Evolutionary conservation across 2,888 invertebrate genomes (phyloP).

Genomic region (Agrilus mali): DNA sequence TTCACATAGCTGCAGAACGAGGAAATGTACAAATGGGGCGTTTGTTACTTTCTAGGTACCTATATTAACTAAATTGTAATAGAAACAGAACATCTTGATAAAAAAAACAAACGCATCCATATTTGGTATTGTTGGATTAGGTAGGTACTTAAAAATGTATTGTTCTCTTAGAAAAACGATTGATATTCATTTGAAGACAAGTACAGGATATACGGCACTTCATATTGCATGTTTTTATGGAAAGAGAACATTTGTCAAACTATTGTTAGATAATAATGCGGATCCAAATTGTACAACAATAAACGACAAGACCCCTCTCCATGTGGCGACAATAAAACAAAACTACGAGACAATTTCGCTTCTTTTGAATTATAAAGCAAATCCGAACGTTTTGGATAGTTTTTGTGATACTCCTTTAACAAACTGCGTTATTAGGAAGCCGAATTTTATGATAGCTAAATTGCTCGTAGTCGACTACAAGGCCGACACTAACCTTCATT

Average conservation of each 20-base stretch:
- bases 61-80: too few relatives aligned
- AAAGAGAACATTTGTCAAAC: constrained; percentile 8
- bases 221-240: constrained; percentile 12
- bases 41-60: too few relatives aligned
- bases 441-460: constrained; percentile 2
- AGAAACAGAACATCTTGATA: too few relatives aligned
- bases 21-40: constrained; percentile 6
- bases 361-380: constrained; percentile 1
- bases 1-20: constrained; percentile 16
- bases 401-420: constrained; percentile 19
- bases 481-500: constrained; percentile 3
- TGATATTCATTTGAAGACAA: constrained; percentile 6
- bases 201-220: constrained; percentile 12
- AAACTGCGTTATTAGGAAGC: constrained; percentile 3
- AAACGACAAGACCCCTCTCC: constrained; percentile 21
- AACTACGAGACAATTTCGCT: neutral
- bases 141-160: too few relatives aligned
- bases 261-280: constrained; percentile 14
- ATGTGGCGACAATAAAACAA: constrained; percentile 9
- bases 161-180: neutral
- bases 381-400: constrained; percentile 10
- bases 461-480: constrained; percentile 4
- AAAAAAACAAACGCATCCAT: too few relatives aligned
- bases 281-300: constrained; percentile 29
- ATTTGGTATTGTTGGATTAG: too few relatives aligned